Base-by-base conservation (phyloP, 1,140 invertebrate genomes). In the Dysdera silvatica region DNA sequence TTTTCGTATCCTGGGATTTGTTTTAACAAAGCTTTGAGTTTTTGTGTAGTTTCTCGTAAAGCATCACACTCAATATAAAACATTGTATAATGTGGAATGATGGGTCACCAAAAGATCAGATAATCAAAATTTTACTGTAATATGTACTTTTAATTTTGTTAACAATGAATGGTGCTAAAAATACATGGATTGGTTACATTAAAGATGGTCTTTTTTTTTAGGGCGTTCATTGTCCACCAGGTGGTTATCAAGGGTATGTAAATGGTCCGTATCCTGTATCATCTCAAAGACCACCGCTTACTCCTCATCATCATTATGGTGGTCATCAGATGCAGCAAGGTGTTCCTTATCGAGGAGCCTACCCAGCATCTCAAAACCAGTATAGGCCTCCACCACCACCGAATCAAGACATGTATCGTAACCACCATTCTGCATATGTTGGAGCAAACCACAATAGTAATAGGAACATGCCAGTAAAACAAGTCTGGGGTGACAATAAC, bases 171-270 rank as follows among this genome's bases (percentile, higher is more conserved):
- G n/a, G n/a, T n/a, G n/a, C n/a, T n/a, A n/a, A n/a, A n/a, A n/a
- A n/a, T n/a, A n/a, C n/a, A n/a, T n/a, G n/a, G n/a, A n/a, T n/a
- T n/a, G n/a, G n/a, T n/a, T n/a, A n/a, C n/a, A 8, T 8, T 10
- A 28, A 28, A 33, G 26, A n/a, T 51, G 16, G 14, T 12, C n/a
- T 23, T n/a, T 16, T 54, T 55, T 49, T 67, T 3, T 49, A 67
- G 66, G 66, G 60, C 43, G 35, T 20, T 24, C 65, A 64, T 52
- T 67, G 66, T 29, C 66, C 53, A 24, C 41, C 66, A 20, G 52
- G 18, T 51, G 49, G 66, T 2, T 67, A 67, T 31, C 51, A 62
- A 16, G 32, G 60, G 8, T 67, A 67, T 24, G n/a, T 55, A 28
- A 55, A 55, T 24, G 48, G 45, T 28, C 60, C 61, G 7, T 67